Evolutionary conservation across 2,888 invertebrate genomes (phyloP), one percentile per base, ranked within the genome.

Genomic region (Diadegma fenestrale): DNA sequence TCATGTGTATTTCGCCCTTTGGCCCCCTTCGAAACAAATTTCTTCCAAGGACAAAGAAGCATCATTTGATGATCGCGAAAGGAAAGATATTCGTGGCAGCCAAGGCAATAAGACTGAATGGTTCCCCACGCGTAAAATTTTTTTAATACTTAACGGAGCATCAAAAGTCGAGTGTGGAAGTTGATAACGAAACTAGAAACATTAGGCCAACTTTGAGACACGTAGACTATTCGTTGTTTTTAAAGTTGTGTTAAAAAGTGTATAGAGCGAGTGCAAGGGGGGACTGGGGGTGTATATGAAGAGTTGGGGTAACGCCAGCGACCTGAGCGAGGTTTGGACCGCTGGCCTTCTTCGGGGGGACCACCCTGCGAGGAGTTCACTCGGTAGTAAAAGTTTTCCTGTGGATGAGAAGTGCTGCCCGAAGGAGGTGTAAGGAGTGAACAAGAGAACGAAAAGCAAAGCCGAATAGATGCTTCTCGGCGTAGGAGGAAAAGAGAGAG

Each of bases 371-470:
- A 45, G 58, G 26, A 51, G 73, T 61, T 33, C 61, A 19, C 78
- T 12, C 41, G 43, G 68, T 48, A 73, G 80, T 37, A 66, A 14
- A 80, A 83, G 83, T 80, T 83, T 84, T 76, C 85, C 54, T 85
- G n/a, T n/a, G 85, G 61, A 82, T 66, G 85, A 83, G 77, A 75
- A 82, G 66, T 77, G 76, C 43, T 77, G 76, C 43, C 19, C 77
- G 85, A 83, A 86, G 80, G 73, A 73, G 81, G 80, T n/a, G n/a
- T 69, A 85, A 86, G 83, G 37, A 63, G 26, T 45, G 54, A 72
- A 72, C 51, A 80, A 82, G 88, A 79, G 83, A 86, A 80, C 81
- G 84, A 54, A 61, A 26, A 75, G 58, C 17, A 26, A 26, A 41
- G 30, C 1, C 43, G 5, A 37, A 41, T 26, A 66, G 54, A 54